Conservation (phyloP, 2,113 vertebrate species). For the Dunckerocampus dactyliophorus region DNA sequence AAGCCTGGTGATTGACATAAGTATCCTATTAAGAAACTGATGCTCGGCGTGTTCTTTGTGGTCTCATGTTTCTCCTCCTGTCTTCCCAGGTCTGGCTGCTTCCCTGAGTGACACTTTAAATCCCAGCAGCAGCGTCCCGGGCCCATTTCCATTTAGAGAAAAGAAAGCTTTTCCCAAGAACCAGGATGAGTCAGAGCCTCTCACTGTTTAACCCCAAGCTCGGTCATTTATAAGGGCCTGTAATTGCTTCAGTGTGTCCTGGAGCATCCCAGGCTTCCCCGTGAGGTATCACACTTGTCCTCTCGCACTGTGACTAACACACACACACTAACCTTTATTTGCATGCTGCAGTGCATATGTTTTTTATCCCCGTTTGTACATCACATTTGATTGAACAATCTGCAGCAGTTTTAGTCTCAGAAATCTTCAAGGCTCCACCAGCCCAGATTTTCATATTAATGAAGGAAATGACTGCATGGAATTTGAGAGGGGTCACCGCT, state of each 20-base stretch:
- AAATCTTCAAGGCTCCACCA: not conserved
- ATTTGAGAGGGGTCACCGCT: not conserved
- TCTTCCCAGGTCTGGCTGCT: too few species aligned
- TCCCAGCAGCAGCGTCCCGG: slow-evolving; percentile 22
- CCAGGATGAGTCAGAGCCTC: slow-evolving; percentile 62
- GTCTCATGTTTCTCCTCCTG: not conserved
- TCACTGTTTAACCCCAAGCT: slow-evolving; percentile 70
- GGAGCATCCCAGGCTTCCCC: slow-evolving; percentile 40
- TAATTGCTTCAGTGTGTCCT: slow-evolving; percentile 79
- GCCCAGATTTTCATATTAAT: not conserved
- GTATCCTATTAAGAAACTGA: slow-evolving; percentile 10
- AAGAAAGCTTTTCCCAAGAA: slow-evolving; percentile 21
- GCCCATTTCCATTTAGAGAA: slow-evolving; percentile 1
- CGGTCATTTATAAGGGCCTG: slow-evolving; percentile 74
- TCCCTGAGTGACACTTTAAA: slow-evolving; percentile 26
- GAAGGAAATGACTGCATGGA: not conserved
- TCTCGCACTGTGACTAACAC: not conserved
- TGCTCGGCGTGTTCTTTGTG: not conserved
- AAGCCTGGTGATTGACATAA: slow-evolving; percentile 1
- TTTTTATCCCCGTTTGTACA: too few species aligned
- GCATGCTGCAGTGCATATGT: too few species aligned
- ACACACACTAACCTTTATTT: not conserved
- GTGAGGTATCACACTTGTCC: slow-evolving; percentile 1
- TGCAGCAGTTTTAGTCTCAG: too few species aligned
- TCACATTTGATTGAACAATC: too few species aligned